A percentile compares a stretch with the other conserved stretches of the same genome.
These are phyloP conservation scores for Silurus asotus DNA, from an alignment of 2,113 vertebrate genomes.

Conservation along the genomic window DNA sequence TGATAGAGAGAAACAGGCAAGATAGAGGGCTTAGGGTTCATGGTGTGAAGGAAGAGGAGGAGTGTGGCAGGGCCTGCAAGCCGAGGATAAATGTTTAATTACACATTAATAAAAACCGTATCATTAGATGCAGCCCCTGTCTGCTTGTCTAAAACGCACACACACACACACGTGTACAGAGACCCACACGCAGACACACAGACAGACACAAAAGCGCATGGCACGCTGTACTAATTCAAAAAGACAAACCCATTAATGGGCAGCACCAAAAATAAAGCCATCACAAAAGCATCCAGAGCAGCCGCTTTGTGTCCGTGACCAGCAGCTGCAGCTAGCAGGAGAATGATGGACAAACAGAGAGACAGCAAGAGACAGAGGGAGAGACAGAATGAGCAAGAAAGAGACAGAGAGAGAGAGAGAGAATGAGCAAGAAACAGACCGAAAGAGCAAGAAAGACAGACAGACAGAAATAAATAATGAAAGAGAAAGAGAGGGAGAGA, in stretches of 20 bases:
- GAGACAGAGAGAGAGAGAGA: background rate
- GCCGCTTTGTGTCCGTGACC: background rate
- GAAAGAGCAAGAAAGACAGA: background rate
- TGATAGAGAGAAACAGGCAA: background rate
- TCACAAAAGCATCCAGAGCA: conserved; percentile 14
- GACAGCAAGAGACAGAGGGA: background rate
- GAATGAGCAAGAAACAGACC: conserved; percentile 8
- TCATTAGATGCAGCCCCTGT: conserved; percentile 34
- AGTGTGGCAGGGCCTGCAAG: conserved; percentile 6
- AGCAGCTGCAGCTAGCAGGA: background rate
- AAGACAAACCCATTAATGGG: conserved; percentile 38
- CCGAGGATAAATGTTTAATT: conserved; percentile 46
- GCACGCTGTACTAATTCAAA: conserved; percentile 25
- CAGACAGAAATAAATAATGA: background rate
- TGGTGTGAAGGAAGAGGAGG: conserved; percentile 1
- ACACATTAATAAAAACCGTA: conserved; percentile 48
- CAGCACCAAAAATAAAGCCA: conserved; percentile 30
- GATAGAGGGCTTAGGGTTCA: background rate
- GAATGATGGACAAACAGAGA: conserved; percentile 11
- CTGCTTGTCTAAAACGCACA: conserved; percentile 1
- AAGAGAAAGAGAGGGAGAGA: background rate
- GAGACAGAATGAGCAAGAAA: conserved; percentile 13
- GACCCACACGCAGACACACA: background rate
- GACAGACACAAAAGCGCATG: background rate
- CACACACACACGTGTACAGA: background rate